These are phyloP conservation scores for Eupithecia centaureata DNA, from an alignment of 2,888 invertebrate species.

Conservation along the genomic window DNA sequence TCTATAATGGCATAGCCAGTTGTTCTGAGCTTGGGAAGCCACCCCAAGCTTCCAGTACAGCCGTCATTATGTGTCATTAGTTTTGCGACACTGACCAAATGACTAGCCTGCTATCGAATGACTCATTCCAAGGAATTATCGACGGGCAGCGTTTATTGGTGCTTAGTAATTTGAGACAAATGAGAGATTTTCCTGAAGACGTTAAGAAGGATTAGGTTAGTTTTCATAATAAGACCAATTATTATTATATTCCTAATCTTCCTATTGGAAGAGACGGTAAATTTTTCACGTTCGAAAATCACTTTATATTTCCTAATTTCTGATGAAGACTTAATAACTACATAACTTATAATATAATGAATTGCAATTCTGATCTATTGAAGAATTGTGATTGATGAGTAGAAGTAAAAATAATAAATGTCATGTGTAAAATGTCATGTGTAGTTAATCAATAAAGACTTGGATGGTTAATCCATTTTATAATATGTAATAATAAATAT, in stretches of 20 bases:
- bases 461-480: too few species aligned
- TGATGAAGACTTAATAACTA: too few species aligned
- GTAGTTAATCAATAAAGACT: not conserved
- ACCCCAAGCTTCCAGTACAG: slow-evolving; percentile 70
- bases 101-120: slow-evolving; percentile 82
- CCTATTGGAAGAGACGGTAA: not conserved
- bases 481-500: too few species aligned
- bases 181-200: not conserved
- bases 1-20: slow-evolving; percentile 48
- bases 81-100: slow-evolving; percentile 84
- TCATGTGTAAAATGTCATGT: too few species aligned
- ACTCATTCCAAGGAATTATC: slow-evolving; percentile 74
- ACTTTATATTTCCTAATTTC: too few species aligned
- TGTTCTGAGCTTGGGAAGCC: slow-evolving; percentile 33
- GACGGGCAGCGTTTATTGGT: slow-evolving; percentile 27
- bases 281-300: too few species aligned
- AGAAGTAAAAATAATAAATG: not conserved
- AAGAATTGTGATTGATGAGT: not conserved
- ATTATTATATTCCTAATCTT: too few species aligned
- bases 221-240: not conserved
- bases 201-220: not conserved
- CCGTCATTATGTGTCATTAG: slow-evolving; percentile 84
- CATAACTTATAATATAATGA: too few species aligned
- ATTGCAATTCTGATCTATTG: not conserved
- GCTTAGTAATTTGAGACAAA: slow-evolving; percentile 40